Evolutionary conservation across 2,113 vertebrate genomes (phyloP).

Genomic region (Cinclus cinclus): DNA sequence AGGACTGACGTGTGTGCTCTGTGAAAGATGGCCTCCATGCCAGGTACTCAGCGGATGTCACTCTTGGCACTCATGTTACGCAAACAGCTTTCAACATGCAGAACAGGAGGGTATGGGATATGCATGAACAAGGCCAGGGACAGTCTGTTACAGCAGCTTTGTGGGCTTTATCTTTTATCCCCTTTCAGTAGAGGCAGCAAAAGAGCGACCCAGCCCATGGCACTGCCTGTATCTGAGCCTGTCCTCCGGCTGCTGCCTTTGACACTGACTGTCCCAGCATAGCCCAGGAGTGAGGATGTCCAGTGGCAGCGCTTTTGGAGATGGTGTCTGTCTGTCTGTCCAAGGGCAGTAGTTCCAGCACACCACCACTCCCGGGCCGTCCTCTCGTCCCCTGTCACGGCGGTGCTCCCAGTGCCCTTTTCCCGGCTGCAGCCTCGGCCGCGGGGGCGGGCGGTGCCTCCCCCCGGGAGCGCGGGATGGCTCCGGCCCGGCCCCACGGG

Average conservation of each 20-base stretch:
- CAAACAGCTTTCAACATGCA: neutral
- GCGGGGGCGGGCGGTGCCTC: too few species aligned
- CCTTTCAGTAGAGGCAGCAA: neutral
- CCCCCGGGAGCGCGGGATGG: too few species aligned
- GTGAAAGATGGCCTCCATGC: neutral
- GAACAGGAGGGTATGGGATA: accelerated
- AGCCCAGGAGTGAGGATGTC: neutral
- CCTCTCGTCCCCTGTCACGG: accelerated
- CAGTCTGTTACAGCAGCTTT: neutral
- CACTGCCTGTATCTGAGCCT: neutral
- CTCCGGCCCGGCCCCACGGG: neutral
- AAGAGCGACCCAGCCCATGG: too few species aligned
- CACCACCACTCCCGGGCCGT: neutral
- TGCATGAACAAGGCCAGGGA: too few species aligned
- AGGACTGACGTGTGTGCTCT: accelerated
- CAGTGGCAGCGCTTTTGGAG: neutral
- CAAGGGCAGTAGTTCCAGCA: neutral
- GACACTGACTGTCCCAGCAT: accelerated
- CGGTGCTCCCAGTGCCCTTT: accelerated
- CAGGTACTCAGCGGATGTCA: neutral
- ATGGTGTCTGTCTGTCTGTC: neutral
- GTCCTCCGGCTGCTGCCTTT: neutral
- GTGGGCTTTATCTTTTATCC: too few species aligned
- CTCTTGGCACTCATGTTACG: accelerated
- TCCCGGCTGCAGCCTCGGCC: neutral